Base-by-base conservation (phyloP, 2,888 invertebrate genomes). In the Zaprionus obscuricornis region DNA sequence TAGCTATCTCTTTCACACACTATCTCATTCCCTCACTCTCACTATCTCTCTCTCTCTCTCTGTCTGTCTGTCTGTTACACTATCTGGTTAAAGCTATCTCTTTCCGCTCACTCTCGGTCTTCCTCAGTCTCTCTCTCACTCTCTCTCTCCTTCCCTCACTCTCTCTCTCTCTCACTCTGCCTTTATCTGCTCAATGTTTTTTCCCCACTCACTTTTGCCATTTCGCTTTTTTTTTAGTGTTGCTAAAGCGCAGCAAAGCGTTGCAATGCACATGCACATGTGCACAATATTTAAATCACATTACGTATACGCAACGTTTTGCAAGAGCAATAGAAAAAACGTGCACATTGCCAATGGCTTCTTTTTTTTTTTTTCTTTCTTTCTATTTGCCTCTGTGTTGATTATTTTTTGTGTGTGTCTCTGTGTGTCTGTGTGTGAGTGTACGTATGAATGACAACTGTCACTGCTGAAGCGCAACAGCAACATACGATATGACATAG, bases 271-370 rank as follows among this genome's bases (percentile, higher is more conserved):
- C 77, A 57, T 78, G 78, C 77, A 77, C 66, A 66, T n/a, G n/a
- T 66, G 65, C 60, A 66, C 62, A 81, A 70, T 66, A 85, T 77
- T 85, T 55, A 85, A 83, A 85, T 79, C 73, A 43, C 68, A 78
- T 78, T 85, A 85, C 78, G 78, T 82, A 78, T 78, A 78, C 78
- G 78, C 83, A 82, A 66, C 63, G 68, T 40, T 83, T 79, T 60
- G 46, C 79, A 55, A 47, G n/a, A n/a, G 69, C 54, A 63, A 76
- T 76, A 66, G 56, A 74, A 74, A 74, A 77, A 69, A 64, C 55
- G 74, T 51, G 52, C 72, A 46, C 33, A 71, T 56, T 56, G 70
- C 20, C 31, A 58, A 66, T 5, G 4, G 22, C 22, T 22, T 22
- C n/a, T n/a, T n/a, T n/a, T n/a, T n/a, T n/a, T n/a, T n/a, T n/a